Evolutionary conservation across 2,113 vertebrate genomes (phyloP), one percentile per base, ranked within the genome.

Genomic region (Pseudorhombus dupliciocellatus): DNA sequence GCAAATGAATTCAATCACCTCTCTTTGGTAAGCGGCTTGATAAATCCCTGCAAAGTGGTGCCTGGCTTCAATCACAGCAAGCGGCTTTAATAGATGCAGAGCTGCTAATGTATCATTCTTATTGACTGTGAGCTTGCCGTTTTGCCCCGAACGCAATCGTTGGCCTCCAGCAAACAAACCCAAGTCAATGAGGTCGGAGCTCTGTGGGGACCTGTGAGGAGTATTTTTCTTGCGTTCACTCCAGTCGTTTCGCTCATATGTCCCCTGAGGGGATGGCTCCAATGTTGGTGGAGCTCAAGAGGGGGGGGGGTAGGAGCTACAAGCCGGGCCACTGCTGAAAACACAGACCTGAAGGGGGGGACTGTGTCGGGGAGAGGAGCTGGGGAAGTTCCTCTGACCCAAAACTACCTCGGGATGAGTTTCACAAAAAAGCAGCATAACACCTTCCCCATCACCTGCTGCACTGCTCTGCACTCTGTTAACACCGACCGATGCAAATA

Each of bases 1-100:
- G 77, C 88, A 88, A 87, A 86, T 89, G 31, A 89, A 90, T 90
- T 89, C 84, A 87, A 89, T 87, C 84, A 77, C 74, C 66, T 78
- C 70, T 73, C 80, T 70, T 81, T 76, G 73, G 74, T 84, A 78
- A 84, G 83, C 64, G 5, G 65, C 81, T 85, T 84, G 88, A 87
- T 88, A 84, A 84, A 83, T 85, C 79, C 83, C 72, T 22, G 75
- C 88, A 86, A 91, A 84, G 85, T 80, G 62, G 70, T 53, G 77
- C 70, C 80, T 78, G 85, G 72, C 73, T 84, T 53, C 63, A 72
- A 74, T 79, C 73, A 24, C 58, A 75, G 70, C 73, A 40, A 79
- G 81, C 73, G 28, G 84, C 77, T 84, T 75, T 81, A 86, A 89
- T 63, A 81, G 84, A 85, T 78, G 79, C 85, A 46, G 78, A 82